Conservation (phyloP, 1,140 invertebrate genomes). For the Drosophila bocki region DNA sequence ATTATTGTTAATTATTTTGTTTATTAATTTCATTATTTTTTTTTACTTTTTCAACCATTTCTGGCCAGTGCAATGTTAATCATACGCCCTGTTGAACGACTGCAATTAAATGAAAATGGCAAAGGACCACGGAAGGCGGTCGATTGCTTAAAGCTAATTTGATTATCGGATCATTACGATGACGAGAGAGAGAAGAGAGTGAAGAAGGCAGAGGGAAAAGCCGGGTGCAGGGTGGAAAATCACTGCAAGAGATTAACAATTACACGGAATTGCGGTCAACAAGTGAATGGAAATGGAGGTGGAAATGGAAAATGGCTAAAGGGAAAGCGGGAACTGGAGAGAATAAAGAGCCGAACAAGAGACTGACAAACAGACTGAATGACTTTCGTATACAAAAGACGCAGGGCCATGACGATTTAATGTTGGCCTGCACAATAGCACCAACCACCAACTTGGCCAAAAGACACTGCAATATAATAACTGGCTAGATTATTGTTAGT, state of each 20-base stretch:
- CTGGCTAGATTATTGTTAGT: background rate
- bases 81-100: slow-evolving; percentile 68
- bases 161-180: slow-evolving; percentile 54
- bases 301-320: background rate
- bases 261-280: slow-evolving; percentile 69
- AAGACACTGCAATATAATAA: background rate
- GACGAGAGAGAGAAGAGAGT: background rate
- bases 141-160: slow-evolving; percentile 62
- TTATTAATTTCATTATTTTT: background rate
- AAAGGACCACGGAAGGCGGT: slow-evolving; percentile 10
- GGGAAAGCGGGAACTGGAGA: background rate
- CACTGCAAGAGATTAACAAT: slow-evolving; percentile 77
- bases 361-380: slow-evolving; percentile 17
- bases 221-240: slow-evolving; percentile 48
- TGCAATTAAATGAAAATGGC: slow-evolving; percentile 52
- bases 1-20: background rate
- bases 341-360: background rate
- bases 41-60: too few species aligned
- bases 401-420: slow-evolving; percentile 64
- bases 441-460: background rate
- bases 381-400: slow-evolving; percentile 22
- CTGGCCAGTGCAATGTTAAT: slow-evolving; percentile 47
- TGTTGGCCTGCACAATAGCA: slow-evolving; percentile 22
- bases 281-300: slow-evolving; percentile 21
- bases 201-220: background rate